Evolutionary conservation across 1,140 invertebrate genomes (phyloP).

Genomic region (Bombyx mori): ASM3026992v2 NC_085131.1:7946501-7947000

Average conservation of each 20-base stretch:
- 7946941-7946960: slow-evolving; percentile 30
- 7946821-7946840: slow-evolving; percentile 54
- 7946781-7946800: slow-evolving; percentile 50
- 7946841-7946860: slow-evolving; percentile 51
- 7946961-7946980: slow-evolving; percentile 18
- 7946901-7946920: slow-evolving; percentile 55
- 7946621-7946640: slow-evolving; percentile 28
- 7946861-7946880: slow-evolving; percentile 52
- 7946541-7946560: background rate
- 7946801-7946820: slow-evolving; percentile 42
- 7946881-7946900: slow-evolving; percentile 57
- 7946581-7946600: background rate
- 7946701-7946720: too few relatives aligned
- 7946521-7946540: too few relatives aligned
- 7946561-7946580: background rate
- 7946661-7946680: too few relatives aligned
- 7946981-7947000: slow-evolving; percentile 6
- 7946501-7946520: too few relatives aligned
- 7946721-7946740: slow-evolving; percentile 29
- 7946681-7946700: too few relatives aligned
- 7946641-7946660: slow-evolving; percentile 22
- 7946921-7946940: slow-evolving; percentile 23
- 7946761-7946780: slow-evolving; percentile 31
- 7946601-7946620: slow-evolving; percentile 10
- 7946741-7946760: slow-evolving; percentile 27